phyloP scores from a whole-genome alignment of 2,888 invertebrate genomes.

The Malthinus flaveolus region DNA sequence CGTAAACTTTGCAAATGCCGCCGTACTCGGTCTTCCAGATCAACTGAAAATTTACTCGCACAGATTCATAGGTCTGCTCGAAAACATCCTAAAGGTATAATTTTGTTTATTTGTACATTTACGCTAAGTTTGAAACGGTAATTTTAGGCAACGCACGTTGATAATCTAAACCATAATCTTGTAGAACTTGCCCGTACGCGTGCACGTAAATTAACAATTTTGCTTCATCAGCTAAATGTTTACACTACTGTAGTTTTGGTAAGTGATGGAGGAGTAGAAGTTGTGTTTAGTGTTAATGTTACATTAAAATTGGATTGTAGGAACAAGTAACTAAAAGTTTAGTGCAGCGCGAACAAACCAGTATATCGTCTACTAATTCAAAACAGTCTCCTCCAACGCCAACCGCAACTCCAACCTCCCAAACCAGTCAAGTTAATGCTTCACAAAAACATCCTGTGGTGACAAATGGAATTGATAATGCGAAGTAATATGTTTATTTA shows the following conservation, averaged over 20 bases:
- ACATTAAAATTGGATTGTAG: slow-evolving; percentile 31
- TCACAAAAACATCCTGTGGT: slow-evolving; percentile 32
- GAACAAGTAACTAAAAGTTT: slow-evolving; percentile 38
- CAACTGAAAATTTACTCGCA: slow-evolving; percentile 51
- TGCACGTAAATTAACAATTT: slow-evolving; percentile 53
- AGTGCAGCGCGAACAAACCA: slow-evolving; percentile 8
- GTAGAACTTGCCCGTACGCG: slow-evolving; percentile 59
- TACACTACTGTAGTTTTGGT: slow-evolving; percentile 61
- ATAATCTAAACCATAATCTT: slow-evolving; percentile 59
- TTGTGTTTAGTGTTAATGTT: background rate
- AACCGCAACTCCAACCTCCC: slow-evolving; percentile 1
- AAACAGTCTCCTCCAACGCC: slow-evolving; percentile 28
- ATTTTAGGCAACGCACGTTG: slow-evolving; percentile 63
- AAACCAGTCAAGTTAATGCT: slow-evolving; percentile 34
- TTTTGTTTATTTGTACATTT: slow-evolving; percentile 30
- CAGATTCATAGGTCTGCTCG: slow-evolving; percentile 63
- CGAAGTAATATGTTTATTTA: background rate
- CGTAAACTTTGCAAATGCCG: slow-evolving; percentile 69
- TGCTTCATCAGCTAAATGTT: slow-evolving; percentile 59
- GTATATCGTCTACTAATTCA: background rate
- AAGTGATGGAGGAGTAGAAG: slow-evolving; percentile 38
- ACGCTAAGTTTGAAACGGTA: slow-evolving; percentile 32
- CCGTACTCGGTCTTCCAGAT: slow-evolving; percentile 62
- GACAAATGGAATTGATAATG: slow-evolving; percentile 26
- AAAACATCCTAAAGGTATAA: slow-evolving; percentile 67